Conservation (phyloP, 2,113 vertebrate species). For the Neomonachus schauinslandi region DNA sequence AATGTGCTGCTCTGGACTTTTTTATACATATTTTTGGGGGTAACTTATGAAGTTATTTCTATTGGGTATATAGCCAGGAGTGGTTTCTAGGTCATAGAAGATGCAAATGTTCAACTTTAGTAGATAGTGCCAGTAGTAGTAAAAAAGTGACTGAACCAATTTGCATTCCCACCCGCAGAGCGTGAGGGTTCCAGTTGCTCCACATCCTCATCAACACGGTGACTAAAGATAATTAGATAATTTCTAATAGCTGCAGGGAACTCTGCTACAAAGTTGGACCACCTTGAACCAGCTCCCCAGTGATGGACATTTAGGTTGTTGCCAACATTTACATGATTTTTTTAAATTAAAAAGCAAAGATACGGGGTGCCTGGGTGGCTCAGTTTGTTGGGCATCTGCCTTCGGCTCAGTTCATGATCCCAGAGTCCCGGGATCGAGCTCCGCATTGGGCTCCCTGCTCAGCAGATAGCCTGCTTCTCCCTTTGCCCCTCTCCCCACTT, state of each 20-base stretch:
- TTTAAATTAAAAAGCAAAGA: background rate
- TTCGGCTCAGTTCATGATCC: background rate
- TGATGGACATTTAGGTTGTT: background rate
- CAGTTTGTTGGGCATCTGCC: background rate
- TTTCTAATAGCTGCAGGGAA: background rate
- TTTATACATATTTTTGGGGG: background rate
- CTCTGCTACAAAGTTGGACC: background rate
- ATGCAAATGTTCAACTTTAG: background rate
- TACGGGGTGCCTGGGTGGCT: background rate
- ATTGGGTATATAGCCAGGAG: background rate
- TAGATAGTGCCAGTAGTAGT: background rate
- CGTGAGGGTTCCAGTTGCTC: background rate
- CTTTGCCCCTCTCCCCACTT: background rate
- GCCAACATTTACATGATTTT: background rate
- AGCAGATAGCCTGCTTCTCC: background rate
- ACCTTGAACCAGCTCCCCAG: background rate
- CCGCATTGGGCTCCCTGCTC: background rate
- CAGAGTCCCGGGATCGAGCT: background rate
- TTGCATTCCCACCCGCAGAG: background rate
- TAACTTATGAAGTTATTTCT: background rate
- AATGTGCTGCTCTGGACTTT: background rate
- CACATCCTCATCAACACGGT: background rate
- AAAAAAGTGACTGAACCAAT: background rate
- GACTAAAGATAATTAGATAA: background rate
- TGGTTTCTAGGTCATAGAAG: background rate